Evolutionary conservation across 2,888 invertebrate species (phyloP).

Genomic region (Nyleta sp.): DNA sequence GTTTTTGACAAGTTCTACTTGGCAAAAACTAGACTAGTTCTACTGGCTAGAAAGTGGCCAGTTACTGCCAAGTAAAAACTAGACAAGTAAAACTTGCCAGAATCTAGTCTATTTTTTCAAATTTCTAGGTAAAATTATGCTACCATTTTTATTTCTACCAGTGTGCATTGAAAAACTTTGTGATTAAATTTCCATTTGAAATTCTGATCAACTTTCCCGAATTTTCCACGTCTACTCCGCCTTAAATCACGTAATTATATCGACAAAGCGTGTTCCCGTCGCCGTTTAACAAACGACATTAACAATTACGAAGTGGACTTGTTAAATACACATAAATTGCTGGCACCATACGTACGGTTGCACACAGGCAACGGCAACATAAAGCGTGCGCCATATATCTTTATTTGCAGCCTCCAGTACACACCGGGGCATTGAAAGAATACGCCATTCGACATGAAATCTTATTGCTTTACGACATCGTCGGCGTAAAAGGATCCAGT

Average conservation of each 20-base stretch:
- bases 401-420: conserved; percentile 40
- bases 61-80: too few species aligned
- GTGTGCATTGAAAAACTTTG: too few species aligned
- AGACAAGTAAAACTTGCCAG: too few species aligned
- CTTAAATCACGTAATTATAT: conserved; percentile 13
- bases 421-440: conserved; percentile 53
- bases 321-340: conserved; percentile 40
- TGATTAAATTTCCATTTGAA: too few species aligned
- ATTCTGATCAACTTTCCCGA: too few species aligned
- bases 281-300: conserved; percentile 17
- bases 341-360: background rate
- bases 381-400: conserved; percentile 45
- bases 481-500: conserved; percentile 66
- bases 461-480: conserved; percentile 67
- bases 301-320: conserved; percentile 38
- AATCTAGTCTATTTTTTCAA: too few species aligned
- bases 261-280: conserved; percentile 12
- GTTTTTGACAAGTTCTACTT: too few species aligned
- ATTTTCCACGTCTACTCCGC: background rate
- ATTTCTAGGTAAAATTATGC: too few species aligned
- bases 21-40: too few species aligned
- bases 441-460: conserved; percentile 63
- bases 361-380: conserved; percentile 29
- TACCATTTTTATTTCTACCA: too few species aligned
- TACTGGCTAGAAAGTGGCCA: too few species aligned